Evolutionary conservation across 1,140 invertebrate species (phyloP).

Genomic region (Pseudobourletiella spinata): DNA sequence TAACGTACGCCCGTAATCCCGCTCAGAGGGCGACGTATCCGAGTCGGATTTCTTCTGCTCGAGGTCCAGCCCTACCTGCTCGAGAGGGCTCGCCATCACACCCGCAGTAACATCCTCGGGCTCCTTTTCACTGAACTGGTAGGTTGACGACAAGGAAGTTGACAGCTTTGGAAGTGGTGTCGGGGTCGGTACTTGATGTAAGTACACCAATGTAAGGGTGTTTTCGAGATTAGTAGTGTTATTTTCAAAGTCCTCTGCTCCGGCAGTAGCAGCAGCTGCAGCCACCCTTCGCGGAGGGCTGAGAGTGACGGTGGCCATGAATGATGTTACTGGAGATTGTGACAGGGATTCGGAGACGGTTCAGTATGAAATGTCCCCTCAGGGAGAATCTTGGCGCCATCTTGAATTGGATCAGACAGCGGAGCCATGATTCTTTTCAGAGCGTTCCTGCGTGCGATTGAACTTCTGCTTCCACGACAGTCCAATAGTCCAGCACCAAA

Average conservation of each 20-base stretch:
- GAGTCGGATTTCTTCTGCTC: not conserved
- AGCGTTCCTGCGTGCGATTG: too few relatives aligned
- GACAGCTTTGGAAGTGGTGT: slow-evolving; percentile 8
- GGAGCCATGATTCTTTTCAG: too few relatives aligned
- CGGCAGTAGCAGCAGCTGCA: not conserved
- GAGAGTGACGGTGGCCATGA: not conserved
- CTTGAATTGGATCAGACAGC: not conserved
- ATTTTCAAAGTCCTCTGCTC: not conserved
- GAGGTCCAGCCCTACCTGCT: slow-evolving; percentile 15
- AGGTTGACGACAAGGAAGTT: not conserved
- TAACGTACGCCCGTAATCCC: not conserved
- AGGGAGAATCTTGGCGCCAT: not conserved
- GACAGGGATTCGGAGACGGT: slow-evolving; percentile 4
- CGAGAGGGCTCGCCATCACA: slow-evolving; percentile 24
- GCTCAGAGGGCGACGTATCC: not conserved
- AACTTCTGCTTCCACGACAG: too few relatives aligned
- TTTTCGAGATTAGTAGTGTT: not conserved
- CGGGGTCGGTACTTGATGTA: slow-evolving; percentile 3
- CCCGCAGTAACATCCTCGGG: slow-evolving; percentile 12
- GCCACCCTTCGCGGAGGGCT: not conserved
- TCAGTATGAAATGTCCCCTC: too few relatives aligned
- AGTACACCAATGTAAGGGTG: too few relatives aligned
- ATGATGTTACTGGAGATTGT: slow-evolving; percentile 11
- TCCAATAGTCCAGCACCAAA: too few relatives aligned
- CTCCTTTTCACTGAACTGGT: not conserved